These are phyloP conservation scores for Phyllopteryx taeniolatus DNA, from an alignment of 2,113 vertebrate genomes.

Conservation along the genomic window DNA sequence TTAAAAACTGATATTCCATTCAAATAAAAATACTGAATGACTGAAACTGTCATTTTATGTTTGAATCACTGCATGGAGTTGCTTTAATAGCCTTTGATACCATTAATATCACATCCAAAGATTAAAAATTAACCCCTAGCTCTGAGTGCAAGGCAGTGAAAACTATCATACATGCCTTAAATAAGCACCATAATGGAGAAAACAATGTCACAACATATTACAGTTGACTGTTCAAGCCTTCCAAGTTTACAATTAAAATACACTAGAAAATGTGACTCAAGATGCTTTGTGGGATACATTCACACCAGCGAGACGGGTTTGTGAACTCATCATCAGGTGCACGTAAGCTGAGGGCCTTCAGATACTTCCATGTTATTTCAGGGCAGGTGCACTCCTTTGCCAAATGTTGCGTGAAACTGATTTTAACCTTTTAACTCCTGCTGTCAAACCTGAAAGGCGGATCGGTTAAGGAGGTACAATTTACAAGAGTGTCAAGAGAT, in stretches of 20 bases:
- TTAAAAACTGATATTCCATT: too few species aligned
- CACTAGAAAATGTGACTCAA: neutral
- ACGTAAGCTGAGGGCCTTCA: neutral
- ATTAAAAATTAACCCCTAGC: neutral
- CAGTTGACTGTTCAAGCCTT: neutral
- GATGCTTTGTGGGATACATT: neutral
- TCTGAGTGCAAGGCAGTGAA: neutral
- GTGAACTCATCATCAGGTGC: neutral
- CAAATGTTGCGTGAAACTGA: constrained; percentile 2
- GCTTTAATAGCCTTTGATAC: too few species aligned
- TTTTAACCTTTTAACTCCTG: neutral
- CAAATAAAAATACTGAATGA: too few species aligned
- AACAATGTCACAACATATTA: neutral
- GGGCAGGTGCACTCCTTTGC: constrained; percentile 10
- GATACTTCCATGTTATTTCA: constrained; percentile 2
- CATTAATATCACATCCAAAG: too few species aligned
- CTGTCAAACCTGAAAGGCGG: constrained; percentile 14
- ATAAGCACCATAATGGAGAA: neutral
- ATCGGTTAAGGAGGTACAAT: constrained; percentile 2
- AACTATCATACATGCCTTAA: neutral
- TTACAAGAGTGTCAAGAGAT: neutral
- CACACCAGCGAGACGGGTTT: neutral
- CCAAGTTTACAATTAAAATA: neutral
- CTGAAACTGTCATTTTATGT: too few species aligned
- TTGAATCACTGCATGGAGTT: too few species aligned